phyloP scores from a whole-genome alignment of 1,140 invertebrate species.

The Scaptomyza pallida region DNA sequence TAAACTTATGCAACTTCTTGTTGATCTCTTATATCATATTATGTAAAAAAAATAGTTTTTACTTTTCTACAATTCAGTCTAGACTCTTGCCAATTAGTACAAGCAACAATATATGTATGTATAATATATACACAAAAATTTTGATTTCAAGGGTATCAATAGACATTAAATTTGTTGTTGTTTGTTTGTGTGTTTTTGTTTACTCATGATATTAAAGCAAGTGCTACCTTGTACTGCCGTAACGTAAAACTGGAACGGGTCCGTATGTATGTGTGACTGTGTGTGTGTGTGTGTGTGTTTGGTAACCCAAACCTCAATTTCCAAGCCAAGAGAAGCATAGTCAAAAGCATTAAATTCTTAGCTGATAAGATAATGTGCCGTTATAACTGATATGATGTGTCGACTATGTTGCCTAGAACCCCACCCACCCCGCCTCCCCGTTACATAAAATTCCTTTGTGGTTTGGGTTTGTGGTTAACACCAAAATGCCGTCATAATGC shows the following conservation, averaged over 20 bases:
- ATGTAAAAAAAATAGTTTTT: too few relatives aligned
- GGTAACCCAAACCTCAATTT: conserved; percentile 8
- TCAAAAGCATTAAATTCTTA: conserved; percentile 41
- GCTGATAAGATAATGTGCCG: conserved; percentile 42
- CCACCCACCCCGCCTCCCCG: too few relatives aligned
- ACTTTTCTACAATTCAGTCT: too few relatives aligned
- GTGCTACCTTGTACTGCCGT: conserved; percentile 16
- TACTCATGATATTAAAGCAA: conserved; percentile 19
- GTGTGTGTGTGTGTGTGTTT: conserved; percentile 7
- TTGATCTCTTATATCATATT: too few relatives aligned
- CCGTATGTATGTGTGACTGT: neutral
- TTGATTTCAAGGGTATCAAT: neutral
- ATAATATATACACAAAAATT: too few relatives aligned
- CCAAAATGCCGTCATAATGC: conserved; percentile 6
- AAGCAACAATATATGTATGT: neutral
- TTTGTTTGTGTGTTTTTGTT: conserved; percentile 2
- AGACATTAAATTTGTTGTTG: neutral
- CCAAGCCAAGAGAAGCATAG: conserved; percentile 30
- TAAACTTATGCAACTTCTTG: too few relatives aligned
- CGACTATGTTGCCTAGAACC: conserved; percentile 24
- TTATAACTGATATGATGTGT: conserved; percentile 17
- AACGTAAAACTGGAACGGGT: conserved; percentile 14
- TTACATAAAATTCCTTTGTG: neutral
- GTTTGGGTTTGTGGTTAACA: conserved; percentile 6
- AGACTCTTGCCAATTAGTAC: neutral